A percentile compares a stretch with the other conserved stretches of the same genome.
Evolutionary conservation across 2,113 vertebrate species (phyloP).

Genomic region (Prochilodus magdalenae): DNA sequence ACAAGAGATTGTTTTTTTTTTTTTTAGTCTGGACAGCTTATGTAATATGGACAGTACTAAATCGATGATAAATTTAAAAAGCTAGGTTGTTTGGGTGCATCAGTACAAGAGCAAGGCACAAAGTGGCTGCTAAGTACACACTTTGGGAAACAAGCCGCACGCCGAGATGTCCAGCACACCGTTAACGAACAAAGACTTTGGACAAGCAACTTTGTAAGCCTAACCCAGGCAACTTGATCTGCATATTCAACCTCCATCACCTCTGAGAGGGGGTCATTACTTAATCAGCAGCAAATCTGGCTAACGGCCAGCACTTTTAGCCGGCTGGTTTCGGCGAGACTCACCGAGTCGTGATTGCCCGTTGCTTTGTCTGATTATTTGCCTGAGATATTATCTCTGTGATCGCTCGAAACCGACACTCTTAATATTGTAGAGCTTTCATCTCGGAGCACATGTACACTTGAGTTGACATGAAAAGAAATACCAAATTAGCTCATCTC

Average conservation of each 20-base stretch:
- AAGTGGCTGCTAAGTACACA: too few relatives aligned
- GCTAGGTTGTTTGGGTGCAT: too few relatives aligned
- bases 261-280: constrained; percentile 35
- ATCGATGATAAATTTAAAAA: too few relatives aligned
- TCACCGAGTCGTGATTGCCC: constrained; percentile 46
- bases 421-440: constrained; percentile 51
- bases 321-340: constrained; percentile 22
- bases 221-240: neutral
- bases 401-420: constrained; percentile 51
- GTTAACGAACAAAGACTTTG: neutral
- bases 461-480: constrained; percentile 59
- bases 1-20: too few relatives aligned
- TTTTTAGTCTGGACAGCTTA: too few relatives aligned
- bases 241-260: neutral
- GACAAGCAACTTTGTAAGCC: constrained; percentile 13
- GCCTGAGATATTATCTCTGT: constrained; percentile 42
- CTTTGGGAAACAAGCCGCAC: neutral
- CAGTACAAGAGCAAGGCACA: too few relatives aligned
- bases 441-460: constrained; percentile 41
- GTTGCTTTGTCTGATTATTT: constrained; percentile 57
- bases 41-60: too few relatives aligned
- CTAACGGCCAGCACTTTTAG: constrained; percentile 26
- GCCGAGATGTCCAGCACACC: neutral
- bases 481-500: constrained; percentile 56
- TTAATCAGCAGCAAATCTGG: constrained; percentile 28